Evolutionary conservation across 53 echinoderm and acorn worm species (phyloP), one percentile per base, ranked within the genome.

Genomic region (Holothuria leucospilota): DNA sequence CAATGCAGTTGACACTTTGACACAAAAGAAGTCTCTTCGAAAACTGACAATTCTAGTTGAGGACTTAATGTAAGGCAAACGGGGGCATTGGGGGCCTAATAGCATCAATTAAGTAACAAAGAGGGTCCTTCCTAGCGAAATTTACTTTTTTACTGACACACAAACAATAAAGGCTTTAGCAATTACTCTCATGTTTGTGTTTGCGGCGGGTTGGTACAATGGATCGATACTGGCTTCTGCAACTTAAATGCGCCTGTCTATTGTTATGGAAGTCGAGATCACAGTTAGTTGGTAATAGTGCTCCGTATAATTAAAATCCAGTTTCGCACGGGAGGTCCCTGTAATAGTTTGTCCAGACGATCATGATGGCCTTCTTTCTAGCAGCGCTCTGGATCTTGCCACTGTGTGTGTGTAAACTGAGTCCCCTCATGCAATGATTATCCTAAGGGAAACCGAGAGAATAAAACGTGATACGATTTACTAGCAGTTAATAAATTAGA

Each of bases 21-120:
- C 75, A 75, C 51, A 75, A 75, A 38, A 52, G 75, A 40, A 49
- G 15, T 52, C 25, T 75, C 52, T 75, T 75, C 49, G 52, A 75
- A 52, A 75, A 52, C 52, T 75, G 20, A 28, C 21, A 75, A 28
- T 42, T 75, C 75, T 75, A 25, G n/a, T 75, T 49, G 75, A 75
- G 75, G 75, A 25, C 75, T 75, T 75, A 72, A 75, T 75, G 75
- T 75, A 75, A 75, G 75, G 75, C 28, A 75, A 75, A 75, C 51
- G 75, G 52, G 23, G 51, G 75, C 52, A 24, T 75, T 51, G 51
- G 51, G 52, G 21, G 75, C 52, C 75, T 75, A 75, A 75, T 75
- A 75, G 75, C 75, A 10, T 75, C 75, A 51, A 49, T 75, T 75
- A 75, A 75, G 20, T 72, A 72, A 72, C 72, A 75, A 75, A 51